Percentiles rank a stretch among this genome's conserved stretches.
These are phyloP conservation scores for Paguma larvata DNA, from an alignment of 2,797 vertebrate genomes.

Conservation along the genomic window DNA sequence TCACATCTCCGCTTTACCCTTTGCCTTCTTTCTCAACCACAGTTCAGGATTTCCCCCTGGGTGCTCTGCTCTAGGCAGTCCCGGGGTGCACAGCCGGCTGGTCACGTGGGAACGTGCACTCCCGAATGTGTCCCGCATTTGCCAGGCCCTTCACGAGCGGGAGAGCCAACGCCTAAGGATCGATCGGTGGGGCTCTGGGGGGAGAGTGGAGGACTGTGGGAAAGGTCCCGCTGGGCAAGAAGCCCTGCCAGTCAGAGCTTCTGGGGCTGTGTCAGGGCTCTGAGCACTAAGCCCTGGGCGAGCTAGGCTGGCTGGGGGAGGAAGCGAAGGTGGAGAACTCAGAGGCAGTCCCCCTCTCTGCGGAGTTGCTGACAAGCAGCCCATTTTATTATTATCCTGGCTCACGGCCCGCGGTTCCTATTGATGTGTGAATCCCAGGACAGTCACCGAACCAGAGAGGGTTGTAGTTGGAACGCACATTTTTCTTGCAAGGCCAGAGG, in stretches of 20 bases:
- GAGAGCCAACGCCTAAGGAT: too few relatives aligned
- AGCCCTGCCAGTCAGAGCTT: not conserved
- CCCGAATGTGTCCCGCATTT: not conserved
- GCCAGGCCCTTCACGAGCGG: not conserved
- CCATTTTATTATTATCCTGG: not conserved
- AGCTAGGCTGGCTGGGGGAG: not conserved
- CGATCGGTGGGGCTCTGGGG: not conserved
- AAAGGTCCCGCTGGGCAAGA: not conserved
- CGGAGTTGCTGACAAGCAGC: accelerated
- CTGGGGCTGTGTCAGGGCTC: not conserved
- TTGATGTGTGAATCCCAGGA: not conserved
- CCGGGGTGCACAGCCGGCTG: not conserved
- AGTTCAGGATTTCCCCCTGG: not conserved
- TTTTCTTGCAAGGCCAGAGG: not conserved
- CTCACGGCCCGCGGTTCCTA: not conserved
- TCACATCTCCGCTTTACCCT: not conserved
- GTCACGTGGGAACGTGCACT: not conserved
- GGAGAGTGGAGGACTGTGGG: not conserved
- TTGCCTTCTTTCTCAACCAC: not conserved
- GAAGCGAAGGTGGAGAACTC: not conserved
- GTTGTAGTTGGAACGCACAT: not conserved
- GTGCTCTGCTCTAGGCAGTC: not conserved
- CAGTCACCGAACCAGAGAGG: not conserved
- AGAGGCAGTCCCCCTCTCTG: not conserved
- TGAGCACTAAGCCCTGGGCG: not conserved